These are phyloP conservation scores for Podocnemis expansa DNA, from an alignment of 2,113 vertebrate species.

Conservation along the genomic window DNA sequence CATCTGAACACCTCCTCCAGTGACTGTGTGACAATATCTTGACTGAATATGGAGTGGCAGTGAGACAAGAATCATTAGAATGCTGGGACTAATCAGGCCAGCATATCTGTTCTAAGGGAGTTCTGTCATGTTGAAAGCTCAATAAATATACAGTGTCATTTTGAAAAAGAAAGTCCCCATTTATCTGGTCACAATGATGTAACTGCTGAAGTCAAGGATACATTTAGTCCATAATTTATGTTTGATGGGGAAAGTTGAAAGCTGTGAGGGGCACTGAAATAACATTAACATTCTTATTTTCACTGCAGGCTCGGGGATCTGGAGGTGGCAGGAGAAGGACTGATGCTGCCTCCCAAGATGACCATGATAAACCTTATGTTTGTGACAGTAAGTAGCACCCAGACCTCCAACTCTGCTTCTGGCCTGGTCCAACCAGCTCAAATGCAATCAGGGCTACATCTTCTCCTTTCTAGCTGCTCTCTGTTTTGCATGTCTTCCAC, in stretches of 20 bases:
- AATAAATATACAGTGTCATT: slow-evolving; percentile 5
- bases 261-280: not conserved
- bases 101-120: not conserved
- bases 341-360: slow-evolving; percentile 87
- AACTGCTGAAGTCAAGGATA: slow-evolving; percentile 27
- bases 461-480: slow-evolving; percentile 19
- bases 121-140: slow-evolving; percentile 22
- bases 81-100: slow-evolving; percentile 28
- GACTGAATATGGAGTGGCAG: slow-evolving; percentile 47
- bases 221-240: slow-evolving; percentile 43
- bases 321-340: slow-evolving; percentile 88
- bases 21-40: slow-evolving; percentile 16
- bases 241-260: slow-evolving; percentile 39
- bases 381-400: slow-evolving; percentile 93
- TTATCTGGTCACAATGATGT: slow-evolving; percentile 13
- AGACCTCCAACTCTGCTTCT: slow-evolving; percentile 48
- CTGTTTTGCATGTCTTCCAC: slow-evolving; percentile 20
- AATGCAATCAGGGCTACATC: not conserved
- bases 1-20: slow-evolving; percentile 50
- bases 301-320: slow-evolving; percentile 89
- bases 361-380: slow-evolving; percentile 96
- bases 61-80: not conserved
- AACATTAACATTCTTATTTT: slow-evolving; percentile 31
- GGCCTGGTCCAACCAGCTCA: slow-evolving; percentile 21
- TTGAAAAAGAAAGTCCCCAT: slow-evolving; percentile 31